Base-by-base conservation (phyloP, 2,113 vertebrate species). In the Donacobius atricapilla region DNA sequence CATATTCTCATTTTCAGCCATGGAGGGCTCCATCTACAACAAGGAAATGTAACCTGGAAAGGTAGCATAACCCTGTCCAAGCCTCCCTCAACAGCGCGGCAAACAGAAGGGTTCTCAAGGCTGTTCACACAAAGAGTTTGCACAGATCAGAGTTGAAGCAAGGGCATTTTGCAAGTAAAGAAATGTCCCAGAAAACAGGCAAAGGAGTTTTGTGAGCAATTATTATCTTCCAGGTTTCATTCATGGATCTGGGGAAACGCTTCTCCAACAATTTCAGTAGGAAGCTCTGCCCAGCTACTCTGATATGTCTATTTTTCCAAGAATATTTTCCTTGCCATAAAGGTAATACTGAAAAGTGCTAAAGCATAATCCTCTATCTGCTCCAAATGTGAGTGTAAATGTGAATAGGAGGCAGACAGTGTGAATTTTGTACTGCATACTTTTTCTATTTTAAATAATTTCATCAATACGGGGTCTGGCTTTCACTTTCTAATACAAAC, bases 361-460 rank as follows among this genome's bases (percentile, higher is more conserved):
- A 35, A 65, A 68, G 31, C 30, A 73, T 77, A 90, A 89, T 45
- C 13, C 10, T 84, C 31, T 69, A 20, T 35, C 37, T 80, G 20
- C 47, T 90, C 75, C 60, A 91, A 83, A 85, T 35, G 4, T 54
- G 37, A 71, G 6, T 9, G 7, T 40, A 45, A 53, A 85, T 85
- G 19, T 44, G 51, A 86, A 66, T 21, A 77, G n/a, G 33, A 96
- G 28, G 51, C 54, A 70, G 60, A 39, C 27, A 82, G 15, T 23
- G 27, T 63, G 89, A 88, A 78, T 89, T 95, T 90, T 68, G 47
- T 60, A 60, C 33, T 66, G 28, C 39, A 60, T 50, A 47, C 20
- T 60, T 92, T 89, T 91, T 58, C 83, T 64, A 30, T 73, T 92
- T 93, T 60, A 90, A 93, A 81, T 83, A 8, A 23, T 92, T 96